Percentiles rank a stretch among this genome's conserved stretches.
phyloP scores from a whole-genome alignment of 2,113 vertebrate genomes.

The Hystrix brachyura region DNA sequence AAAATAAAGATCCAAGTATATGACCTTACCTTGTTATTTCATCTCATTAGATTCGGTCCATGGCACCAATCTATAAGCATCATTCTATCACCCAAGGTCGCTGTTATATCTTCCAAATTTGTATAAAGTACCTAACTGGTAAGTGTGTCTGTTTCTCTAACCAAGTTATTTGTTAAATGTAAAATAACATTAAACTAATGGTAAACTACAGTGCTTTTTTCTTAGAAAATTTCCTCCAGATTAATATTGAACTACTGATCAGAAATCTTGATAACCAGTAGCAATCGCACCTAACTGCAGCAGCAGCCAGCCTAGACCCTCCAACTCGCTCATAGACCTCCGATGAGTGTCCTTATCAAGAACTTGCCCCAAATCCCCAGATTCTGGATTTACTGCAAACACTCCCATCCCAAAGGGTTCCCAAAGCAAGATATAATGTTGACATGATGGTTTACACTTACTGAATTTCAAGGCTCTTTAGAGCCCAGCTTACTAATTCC shows the following conservation, averaged over 20 bases:
- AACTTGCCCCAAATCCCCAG: neutral
- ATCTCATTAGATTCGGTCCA: constrained; percentile 35
- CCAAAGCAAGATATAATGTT: neutral
- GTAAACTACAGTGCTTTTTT: neutral
- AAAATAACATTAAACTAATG: constrained; percentile 35
- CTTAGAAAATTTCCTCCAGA: neutral
- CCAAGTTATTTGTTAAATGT: neutral
- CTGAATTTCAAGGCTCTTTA: neutral
- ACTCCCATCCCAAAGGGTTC: neutral
- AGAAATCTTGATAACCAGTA: constrained; percentile 5
- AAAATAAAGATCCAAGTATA: constrained; percentile 24
- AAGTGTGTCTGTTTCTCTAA: constrained; percentile 13
- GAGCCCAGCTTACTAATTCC: constrained; percentile 26
- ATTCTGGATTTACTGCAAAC: neutral
- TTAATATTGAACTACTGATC: neutral
- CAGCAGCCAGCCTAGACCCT: neutral
- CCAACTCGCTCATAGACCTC: neutral
- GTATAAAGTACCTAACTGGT: constrained; percentile 10
- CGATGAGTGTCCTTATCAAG: neutral
- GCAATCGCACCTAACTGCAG: neutral
- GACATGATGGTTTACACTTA: neutral
- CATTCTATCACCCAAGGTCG: neutral
- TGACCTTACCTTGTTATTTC: constrained; percentile 14
- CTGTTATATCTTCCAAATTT: constrained; percentile 42
- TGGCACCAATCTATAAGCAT: neutral